A percentile compares a stretch with the other conserved stretches of the same genome.
phyloP scores from a whole-genome alignment of 2,797 vertebrate genomes.

The Pseudocheirus occidentalis region DNA sequence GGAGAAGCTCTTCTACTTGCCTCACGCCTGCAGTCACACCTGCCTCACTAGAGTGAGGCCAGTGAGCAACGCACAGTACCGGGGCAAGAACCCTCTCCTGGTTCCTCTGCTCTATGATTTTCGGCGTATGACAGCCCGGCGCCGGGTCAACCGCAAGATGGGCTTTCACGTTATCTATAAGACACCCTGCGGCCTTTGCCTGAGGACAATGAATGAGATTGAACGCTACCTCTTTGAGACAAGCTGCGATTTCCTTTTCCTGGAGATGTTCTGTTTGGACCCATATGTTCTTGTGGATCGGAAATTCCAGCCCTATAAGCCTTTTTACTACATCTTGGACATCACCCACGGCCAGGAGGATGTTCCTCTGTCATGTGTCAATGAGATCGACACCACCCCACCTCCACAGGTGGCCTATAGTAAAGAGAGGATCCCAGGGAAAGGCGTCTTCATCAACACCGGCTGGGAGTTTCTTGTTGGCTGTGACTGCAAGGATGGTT shows the following conservation, averaged over 20 bases:
- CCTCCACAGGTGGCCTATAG: conserved; percentile 97
- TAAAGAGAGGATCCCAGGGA: conserved; percentile 96
- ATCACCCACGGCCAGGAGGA: conserved; percentile 95
- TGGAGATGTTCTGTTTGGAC: conserved; percentile 99
- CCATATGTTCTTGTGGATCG: conserved; percentile 97
- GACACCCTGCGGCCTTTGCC: conserved; percentile 95
- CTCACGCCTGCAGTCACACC: conserved; percentile 89
- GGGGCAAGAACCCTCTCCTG: conserved; percentile 94
- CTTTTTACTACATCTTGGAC: conserved; percentile 95
- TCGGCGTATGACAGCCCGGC: conserved; percentile 95
- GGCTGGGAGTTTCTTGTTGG: conserved; percentile 94
- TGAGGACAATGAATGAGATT: conserved; percentile 96
- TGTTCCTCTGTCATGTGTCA: conserved; percentile 96
- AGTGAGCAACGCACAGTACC: conserved; percentile 84
- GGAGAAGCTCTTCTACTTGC: conserved; percentile 95
- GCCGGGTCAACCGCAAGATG: conserved; percentile 97
- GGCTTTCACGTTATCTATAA: conserved; percentile 99
- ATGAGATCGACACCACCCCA: conserved; percentile 94
- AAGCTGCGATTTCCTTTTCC: conserved; percentile 93
- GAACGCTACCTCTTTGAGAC: conserved; percentile 96
- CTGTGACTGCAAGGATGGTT: conserved; percentile 96
- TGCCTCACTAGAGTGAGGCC: conserved; percentile 93
- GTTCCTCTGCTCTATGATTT: conserved; percentile 96
- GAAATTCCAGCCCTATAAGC: conserved; percentile 94
- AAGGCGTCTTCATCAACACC: conserved; percentile 97